Base-by-base conservation (phyloP, 2,797 vertebrate genomes). In the Cyprinella venusta region DNA sequence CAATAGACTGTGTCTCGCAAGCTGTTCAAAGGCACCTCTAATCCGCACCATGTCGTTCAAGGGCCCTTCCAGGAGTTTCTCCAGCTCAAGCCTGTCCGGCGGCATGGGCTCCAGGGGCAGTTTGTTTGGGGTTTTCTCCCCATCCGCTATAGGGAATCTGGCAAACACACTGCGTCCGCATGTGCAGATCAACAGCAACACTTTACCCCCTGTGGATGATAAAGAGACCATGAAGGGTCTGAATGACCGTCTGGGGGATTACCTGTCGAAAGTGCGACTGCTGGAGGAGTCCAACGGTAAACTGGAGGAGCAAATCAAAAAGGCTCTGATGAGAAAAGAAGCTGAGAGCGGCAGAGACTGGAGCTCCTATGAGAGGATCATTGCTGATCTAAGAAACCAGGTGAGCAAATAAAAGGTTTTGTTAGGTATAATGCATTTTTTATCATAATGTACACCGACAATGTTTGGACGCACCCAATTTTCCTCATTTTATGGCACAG, bases 221-320 rank as follows among this genome's bases (percentile, higher is more conserved):
- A 94, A 93, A 87, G 88, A 93, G 76, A 90, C 87, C 0, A 89
- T 95, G 90, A 87, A 89, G 50, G 91, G 89, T 26, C 90, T 95
- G 85, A 95, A 95, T 24, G 90, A 85, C 1, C 92, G 94, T 0
- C 91, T 95, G 88, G 90, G 88, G 15, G 90, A 79, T 0, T 95
- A 91, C 88, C 88, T 95, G 89, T 69, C 42, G 63, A 86, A 83
- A 36, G 94, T 95, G 83, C 87, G 77, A 59, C 68, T 89, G 65
- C 92, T 95, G 88, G 90, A 93, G 89, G 83, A 87, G 13, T 90
- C 90, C 1, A 96, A 96, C 87, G 5, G 3, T 1, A 78, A 87
- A 0, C 78, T 95, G 90, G 82, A 94, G 86, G 83, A 81, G 0
- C 80, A 94, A 78, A 94, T 96, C 16, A 87, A 92, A 16, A 90